Base-by-base conservation (phyloP, 30 jellyfish, hydroid and myxozoan species). In the Aurelia sp. region DNA sequence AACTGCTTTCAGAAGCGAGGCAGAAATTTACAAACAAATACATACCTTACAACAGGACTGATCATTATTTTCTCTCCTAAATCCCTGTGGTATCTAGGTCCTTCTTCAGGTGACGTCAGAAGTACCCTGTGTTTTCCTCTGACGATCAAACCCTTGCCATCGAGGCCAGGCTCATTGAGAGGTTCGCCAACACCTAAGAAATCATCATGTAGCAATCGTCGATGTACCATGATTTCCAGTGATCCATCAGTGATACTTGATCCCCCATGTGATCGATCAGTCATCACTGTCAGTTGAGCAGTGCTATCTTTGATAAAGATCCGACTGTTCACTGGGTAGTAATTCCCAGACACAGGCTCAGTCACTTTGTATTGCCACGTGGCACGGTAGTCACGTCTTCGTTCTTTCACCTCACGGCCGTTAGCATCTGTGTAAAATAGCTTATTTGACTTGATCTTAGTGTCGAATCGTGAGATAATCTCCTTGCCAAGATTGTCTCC, bases 211-310 rank as follows among this genome's bases (percentile, higher is more conserved):
- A 90, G 68, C 51, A 95, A 78, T 67, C 98, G 50, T 1, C 99
- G 91, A 62, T 89, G 99, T 37, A 95, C 53, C 99, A 95, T 95
- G 33, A 95, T 31, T 44, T 95, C 99, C 59, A 95, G 18, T 19
- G 92, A 76, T 3, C 99, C 99, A 68, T 90, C 97, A 6, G 40
- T 48, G 27, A 95, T 79, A 66, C 98, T 89, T 8, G 96, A 66
- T 16, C 99, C 99, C 13, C 99, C 99, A 17, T 85, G 98, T 60
- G 98, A 90, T 63, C 98, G 88, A 73, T 95, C 99, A 6, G 98
- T 90, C 97, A 95, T 79, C 7, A 95, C 92, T 3, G 97, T 89
- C 62, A 95, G 65, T 71, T 95, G 99, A 30, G 95, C 86, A 27
- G 90, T 27, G 15, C 84, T 78, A 63, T 95, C 99, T 30, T 90